These are phyloP conservation scores for Cuculus canorus DNA, from an alignment of 2,797 vertebrate genomes.

Conservation along the genomic window DNA sequence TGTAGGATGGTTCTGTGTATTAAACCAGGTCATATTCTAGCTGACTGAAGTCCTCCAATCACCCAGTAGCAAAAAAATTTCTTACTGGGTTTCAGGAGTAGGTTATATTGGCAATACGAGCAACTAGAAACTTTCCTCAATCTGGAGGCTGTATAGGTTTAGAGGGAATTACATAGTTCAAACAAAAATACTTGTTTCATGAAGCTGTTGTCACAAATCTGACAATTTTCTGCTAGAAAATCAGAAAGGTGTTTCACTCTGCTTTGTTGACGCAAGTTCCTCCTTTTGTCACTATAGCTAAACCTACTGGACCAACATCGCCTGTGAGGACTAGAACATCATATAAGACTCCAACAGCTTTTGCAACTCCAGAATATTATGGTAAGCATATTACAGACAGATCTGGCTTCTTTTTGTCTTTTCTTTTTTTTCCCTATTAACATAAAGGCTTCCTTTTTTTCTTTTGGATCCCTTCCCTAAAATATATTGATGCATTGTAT, in stretches of 20 bases:
- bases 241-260: background rate
- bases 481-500: background rate
- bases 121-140: background rate
- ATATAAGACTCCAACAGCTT: conserved; percentile 73
- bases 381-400: conserved; percentile 61
- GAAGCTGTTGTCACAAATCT: background rate
- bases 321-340: conserved; percentile 53
- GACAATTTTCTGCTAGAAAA: background rate
- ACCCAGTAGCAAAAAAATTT: background rate
- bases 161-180: background rate
- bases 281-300: conserved; percentile 31
- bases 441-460: background rate
- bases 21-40: background rate
- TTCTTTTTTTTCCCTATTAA: background rate
- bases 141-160: background rate
- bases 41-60: background rate
- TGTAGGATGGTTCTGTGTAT: background rate
- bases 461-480: background rate
- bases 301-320: conserved; percentile 52
- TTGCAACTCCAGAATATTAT: conserved; percentile 75
- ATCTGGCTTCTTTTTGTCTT: background rate
- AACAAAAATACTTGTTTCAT: background rate
- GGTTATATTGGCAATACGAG: background rate
- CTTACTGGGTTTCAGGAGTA: background rate
- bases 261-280: conserved; percentile 40